Conservation (phyloP, 2,888 invertebrate genomes). For the Drosophila longiperda region DNA sequence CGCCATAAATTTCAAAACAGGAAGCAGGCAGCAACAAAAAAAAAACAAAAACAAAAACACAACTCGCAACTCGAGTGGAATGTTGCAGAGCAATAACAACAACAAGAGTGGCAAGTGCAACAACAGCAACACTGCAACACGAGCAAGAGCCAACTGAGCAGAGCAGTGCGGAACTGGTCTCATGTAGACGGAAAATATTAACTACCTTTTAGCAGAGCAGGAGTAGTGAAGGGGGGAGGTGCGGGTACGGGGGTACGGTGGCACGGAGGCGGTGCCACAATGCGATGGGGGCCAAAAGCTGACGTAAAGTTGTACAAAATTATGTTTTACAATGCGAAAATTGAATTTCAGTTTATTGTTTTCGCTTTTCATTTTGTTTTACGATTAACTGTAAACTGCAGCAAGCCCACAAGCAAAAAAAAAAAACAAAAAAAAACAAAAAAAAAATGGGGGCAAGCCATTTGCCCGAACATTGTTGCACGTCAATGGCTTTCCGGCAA, state of each 20-base stretch:
- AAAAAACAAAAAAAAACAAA: not conserved
- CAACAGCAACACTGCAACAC: conserved; percentile 7
- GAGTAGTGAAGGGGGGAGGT: too few relatives aligned
- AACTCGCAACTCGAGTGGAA: conserved; percentile 62
- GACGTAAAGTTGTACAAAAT: conserved; percentile 77
- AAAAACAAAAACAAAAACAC: conserved; percentile 60
- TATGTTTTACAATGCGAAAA: conserved; percentile 82
- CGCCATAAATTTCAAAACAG: conserved; percentile 80
- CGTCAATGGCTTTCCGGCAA: conserved; percentile 58
- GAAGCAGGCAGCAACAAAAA: conserved; percentile 66
- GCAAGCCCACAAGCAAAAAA: conserved; percentile 19
- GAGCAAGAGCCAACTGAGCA: conserved; percentile 15
- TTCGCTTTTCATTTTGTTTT: conserved; percentile 69
- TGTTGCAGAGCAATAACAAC: conserved; percentile 35
- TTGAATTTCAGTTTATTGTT: conserved; percentile 80
- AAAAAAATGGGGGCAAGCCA: conserved; percentile 12
- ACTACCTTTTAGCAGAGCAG: conserved; percentile 66
- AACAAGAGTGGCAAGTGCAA: not conserved
- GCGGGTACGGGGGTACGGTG: too few relatives aligned
- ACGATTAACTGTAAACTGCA: conserved; percentile 76
- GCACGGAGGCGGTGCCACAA: conserved; percentile 13
- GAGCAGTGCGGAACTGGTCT: conserved; percentile 14
- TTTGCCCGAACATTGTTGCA: conserved; percentile 52
- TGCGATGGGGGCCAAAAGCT: conserved; percentile 53
- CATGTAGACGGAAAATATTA: conserved; percentile 68